Base-by-base conservation (phyloP, 2,797 vertebrate genomes). In the Acanthurus tractus region DNA sequence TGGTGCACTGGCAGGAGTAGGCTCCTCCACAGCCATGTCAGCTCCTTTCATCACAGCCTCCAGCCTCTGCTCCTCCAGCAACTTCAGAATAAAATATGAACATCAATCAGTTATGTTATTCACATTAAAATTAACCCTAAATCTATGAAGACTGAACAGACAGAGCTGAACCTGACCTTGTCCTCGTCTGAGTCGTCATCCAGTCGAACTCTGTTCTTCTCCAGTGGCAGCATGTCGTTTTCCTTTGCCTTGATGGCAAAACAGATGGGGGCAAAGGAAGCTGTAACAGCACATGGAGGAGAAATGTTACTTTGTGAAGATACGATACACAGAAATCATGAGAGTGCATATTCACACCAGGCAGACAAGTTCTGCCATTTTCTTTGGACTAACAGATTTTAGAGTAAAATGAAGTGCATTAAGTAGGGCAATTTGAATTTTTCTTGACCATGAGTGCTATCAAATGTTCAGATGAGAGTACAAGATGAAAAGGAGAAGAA, bases 171-270 rank as follows among this genome's bases (percentile, higher is more conserved):
- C 8, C 6, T 50, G 50, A 93, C 96, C 87, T 96, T 97, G 58
- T 99, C 98, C 7, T 99, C 98, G 7, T 99, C 98, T 0, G 96
- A 99, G 91, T 99, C 98, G 20, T 99, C 98, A 12, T 99, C 97
- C 59, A 99, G 84, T 67, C 97, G 96, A 55, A 99, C 98, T 22
- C 97, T 92, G 81, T 99, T 99, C 91, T 98, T 99, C 90, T 99
- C 98, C 94, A 99, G 89, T 12, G 97, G 98, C 78, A 99, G 94
- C 76, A 99, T 91, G 90, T 99, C 98, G 0, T 97, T 98, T 90
- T 99, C 98, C 85, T 99, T 99, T 74, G 96, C 96, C 85, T 96
- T 97, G 90, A 99, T 99, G 36, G 98, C 98, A 89, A 99, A 99
- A 84, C 97, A 97, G 94, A 99, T 99, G 12, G 98, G 98, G n/a